Evolutionary conservation across 1,140 invertebrate species (phyloP).

Genomic region (Dendrolimus punctatus): DNA sequence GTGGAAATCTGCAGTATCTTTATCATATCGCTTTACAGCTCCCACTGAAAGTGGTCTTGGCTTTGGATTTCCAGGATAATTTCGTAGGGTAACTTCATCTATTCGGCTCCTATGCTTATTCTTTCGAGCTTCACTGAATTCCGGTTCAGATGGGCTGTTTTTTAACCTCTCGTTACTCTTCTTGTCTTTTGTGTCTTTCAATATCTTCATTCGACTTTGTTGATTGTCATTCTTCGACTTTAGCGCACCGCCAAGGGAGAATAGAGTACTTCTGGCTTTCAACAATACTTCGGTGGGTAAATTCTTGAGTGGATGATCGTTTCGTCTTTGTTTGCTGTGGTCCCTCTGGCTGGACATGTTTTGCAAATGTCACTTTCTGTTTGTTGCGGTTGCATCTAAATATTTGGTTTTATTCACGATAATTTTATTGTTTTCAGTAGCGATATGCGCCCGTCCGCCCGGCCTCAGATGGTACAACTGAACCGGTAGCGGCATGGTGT

Average conservation of each 20-base stretch:
- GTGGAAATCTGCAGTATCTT: conserved; percentile 31
- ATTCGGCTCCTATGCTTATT: conserved; percentile 47
- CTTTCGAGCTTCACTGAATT: conserved; percentile 45
- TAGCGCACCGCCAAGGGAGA: conserved; percentile 45
- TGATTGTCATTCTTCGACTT: conserved; percentile 47
- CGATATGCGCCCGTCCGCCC: conserved; percentile 33
- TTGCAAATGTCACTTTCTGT: conserved; percentile 9
- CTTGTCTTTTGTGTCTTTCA: conserved; percentile 38
- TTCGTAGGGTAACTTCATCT: conserved; percentile 29
- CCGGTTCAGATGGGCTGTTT: conserved; percentile 51
- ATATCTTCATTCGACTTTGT: conserved; percentile 22
- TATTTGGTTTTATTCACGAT: conserved; percentile 23
- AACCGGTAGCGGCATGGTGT: conserved; percentile 43
- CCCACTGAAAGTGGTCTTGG: conserved; percentile 49
- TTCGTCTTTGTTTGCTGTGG: conserved; percentile 43
- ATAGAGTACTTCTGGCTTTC: conserved; percentile 53
- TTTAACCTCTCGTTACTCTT: conserved; percentile 41
- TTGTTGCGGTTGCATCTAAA: conserved; percentile 21
- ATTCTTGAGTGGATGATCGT: conserved; percentile 40
- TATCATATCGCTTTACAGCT: conserved; percentile 44
- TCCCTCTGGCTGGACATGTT: conserved; percentile 47
- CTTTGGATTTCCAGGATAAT: conserved; percentile 21
- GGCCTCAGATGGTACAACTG: conserved; percentile 50
- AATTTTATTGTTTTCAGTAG: conserved; percentile 5
- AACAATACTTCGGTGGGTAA: conserved; percentile 51